Evolutionary conservation across 2,888 invertebrate species (phyloP).

Genomic region (Agrotis puta): DNA sequence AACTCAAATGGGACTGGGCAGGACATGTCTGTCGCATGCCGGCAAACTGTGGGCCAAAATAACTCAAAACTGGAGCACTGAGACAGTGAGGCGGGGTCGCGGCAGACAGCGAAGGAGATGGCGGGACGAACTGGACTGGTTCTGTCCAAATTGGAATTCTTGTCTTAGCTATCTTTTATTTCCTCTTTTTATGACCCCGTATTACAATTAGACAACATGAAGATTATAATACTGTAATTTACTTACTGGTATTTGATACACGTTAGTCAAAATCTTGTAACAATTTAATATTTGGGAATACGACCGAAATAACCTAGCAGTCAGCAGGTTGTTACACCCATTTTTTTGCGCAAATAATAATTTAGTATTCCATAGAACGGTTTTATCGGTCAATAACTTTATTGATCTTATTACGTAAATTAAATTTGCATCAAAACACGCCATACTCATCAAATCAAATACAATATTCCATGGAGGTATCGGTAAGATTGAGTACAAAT

Average conservation of each 20-base stretch:
- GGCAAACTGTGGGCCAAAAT: no score
- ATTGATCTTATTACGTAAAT: not conserved
- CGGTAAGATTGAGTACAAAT: not conserved
- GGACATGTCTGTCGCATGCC: no score
- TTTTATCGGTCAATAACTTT: not conserved
- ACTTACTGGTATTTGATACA: not conserved
- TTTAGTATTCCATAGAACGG: not conserved
- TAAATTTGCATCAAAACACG: not conserved
- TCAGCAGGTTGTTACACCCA: not conserved
- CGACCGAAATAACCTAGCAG: not conserved
- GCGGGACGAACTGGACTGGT: no score
- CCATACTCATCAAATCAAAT: not conserved
- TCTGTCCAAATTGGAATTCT: no score
- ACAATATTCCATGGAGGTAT: not conserved
- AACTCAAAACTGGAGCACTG: no score
- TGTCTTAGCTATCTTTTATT: not conserved
- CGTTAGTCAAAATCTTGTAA: not conserved
- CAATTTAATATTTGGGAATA: conserved; percentile 1
- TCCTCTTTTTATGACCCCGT: not conserved
- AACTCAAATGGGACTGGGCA: no score
- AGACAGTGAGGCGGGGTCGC: no score
- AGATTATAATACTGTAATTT: not conserved
- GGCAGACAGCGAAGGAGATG: no score
- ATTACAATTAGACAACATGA: not conserved
- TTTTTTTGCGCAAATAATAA: not conserved